Conservation (phyloP, 2,113 vertebrate genomes). For the Panthera leo region DNA sequence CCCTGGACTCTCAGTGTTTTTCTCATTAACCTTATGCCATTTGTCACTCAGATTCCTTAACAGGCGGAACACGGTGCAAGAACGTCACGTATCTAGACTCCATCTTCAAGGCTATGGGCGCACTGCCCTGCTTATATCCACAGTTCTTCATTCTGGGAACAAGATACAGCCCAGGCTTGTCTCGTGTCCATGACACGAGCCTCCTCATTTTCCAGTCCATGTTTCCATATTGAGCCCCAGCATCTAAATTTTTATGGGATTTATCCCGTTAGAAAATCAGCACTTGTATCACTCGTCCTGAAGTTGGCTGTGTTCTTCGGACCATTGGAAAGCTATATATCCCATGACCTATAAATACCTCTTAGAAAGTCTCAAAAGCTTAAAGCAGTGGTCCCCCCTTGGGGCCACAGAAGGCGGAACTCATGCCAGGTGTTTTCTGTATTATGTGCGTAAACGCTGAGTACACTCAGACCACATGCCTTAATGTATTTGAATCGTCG, state of each 20-base stretch:
- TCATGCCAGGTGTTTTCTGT: constrained; percentile 34
- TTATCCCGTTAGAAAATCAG: background rate
- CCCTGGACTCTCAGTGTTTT: background rate
- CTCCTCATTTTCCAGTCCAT: background rate
- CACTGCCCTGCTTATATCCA: rapidly evolving
- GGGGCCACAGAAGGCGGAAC: background rate
- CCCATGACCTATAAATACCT: background rate
- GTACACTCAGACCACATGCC: background rate
- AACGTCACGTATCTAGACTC: background rate
- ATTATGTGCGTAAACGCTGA: background rate
- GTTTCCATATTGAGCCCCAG: background rate
- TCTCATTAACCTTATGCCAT: background rate
- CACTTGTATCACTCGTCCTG: background rate
- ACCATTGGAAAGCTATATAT: background rate
- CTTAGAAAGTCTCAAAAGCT: constrained; percentile 20
- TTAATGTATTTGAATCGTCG: constrained; percentile 38
- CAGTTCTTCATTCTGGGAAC: background rate
- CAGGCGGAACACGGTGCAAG: background rate
- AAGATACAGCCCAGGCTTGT: background rate
- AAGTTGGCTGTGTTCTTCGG: background rate
- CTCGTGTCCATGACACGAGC: rapidly evolving
- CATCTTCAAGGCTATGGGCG: background rate
- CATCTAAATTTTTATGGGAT: background rate
- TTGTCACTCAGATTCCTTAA: background rate
- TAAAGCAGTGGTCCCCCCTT: background rate